Conservation (phyloP, 2,113 vertebrate species). For the Silurus glanis region DNA sequence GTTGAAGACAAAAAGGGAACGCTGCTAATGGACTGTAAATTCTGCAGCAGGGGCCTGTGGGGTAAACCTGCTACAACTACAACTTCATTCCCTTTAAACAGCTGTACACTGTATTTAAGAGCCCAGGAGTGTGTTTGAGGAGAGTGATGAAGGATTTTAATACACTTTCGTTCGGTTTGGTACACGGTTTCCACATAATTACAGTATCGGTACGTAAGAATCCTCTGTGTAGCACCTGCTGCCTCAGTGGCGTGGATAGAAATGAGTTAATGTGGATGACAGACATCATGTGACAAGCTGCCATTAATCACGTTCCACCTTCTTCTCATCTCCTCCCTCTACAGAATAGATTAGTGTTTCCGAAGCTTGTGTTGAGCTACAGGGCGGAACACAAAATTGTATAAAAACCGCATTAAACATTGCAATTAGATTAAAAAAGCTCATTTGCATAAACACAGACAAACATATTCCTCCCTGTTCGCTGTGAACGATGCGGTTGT, state of each 20-base stretch:
- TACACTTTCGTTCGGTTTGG: no score
- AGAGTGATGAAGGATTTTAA: background rate
- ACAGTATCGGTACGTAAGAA: background rate
- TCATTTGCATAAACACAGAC: background rate
- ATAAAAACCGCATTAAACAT: background rate
- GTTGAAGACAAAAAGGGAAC: conserved; percentile 23
- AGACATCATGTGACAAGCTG: background rate
- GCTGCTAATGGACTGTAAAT: conserved; percentile 18
- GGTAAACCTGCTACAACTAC: background rate
- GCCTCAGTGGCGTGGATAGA: background rate
- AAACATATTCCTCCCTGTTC: background rate
- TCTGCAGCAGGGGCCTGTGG: background rate
- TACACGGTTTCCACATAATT: background rate
- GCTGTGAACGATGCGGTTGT: background rate
- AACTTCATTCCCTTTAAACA: conserved; percentile 6
- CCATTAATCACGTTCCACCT: background rate
- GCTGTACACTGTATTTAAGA: background rate
- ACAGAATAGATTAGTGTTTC: background rate
- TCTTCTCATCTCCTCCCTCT: background rate
- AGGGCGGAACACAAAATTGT: background rate
- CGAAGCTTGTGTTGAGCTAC: background rate
- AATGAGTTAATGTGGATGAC: background rate
- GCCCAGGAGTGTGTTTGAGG: background rate
- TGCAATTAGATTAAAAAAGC: background rate
- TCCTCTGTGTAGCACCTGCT: background rate